Evolutionary conservation across 2,888 invertebrate species (phyloP), one percentile per base, ranked within the genome.

Genomic region (Dilophus febrilis): DNA sequence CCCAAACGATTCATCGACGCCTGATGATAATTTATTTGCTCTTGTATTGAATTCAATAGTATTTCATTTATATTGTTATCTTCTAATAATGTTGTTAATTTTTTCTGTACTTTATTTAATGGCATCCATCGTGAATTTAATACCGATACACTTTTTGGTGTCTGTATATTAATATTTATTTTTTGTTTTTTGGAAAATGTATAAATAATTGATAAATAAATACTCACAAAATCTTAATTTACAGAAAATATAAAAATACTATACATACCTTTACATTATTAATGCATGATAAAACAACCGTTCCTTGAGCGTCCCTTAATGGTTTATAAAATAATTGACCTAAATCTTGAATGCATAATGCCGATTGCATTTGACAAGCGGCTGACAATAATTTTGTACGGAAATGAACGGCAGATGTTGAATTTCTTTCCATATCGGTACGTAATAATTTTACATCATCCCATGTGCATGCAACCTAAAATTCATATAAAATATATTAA

Each of bases 271-370:
- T 59, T 6, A 72, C 71, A 37, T 64, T 58, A 53, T 85, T 85
- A 44, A 92, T 78, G 48, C 88, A 85, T 29, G 86, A 85, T 35
- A 98, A 66, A 4, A 97, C 88, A 29, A 91, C 74, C 2, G 90
- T 90, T 34, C 94, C 94, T 56, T 87, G 79, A 0, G 79, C 71
- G 60, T 95, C 92, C 47, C 80, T 70, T 30, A 97, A 65, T 0
- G 94, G 91, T 53, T 85, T 84, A 64, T 91, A 85, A 65, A 86
- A 92, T 35, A 97, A 67, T 60, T 92, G 90, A 4, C 98, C 97
- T 51, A 98, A 70, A 60, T 98, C 94, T 53, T 87, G 86, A 42
- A 91, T 72, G 49, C 92, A 87, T 6, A 91, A 65, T 0, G 90
- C 86, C 17, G 82, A 81, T 71, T 94, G 73, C 86, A 97, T 86